phyloP scores from a whole-genome alignment of 92 coral and sea anemone genomes.

The Phenganax marumi region DNA sequence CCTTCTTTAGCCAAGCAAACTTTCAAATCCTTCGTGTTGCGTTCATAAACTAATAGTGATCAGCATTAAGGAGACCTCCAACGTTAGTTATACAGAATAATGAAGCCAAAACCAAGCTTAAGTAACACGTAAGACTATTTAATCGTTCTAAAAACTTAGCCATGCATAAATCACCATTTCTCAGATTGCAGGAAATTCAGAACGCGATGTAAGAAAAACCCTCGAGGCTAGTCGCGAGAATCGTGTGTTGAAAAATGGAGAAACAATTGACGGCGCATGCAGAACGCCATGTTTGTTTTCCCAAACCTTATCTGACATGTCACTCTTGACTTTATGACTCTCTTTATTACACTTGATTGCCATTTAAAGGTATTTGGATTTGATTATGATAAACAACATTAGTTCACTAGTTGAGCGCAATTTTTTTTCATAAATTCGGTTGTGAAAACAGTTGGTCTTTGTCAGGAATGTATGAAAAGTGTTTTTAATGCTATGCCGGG shows the following conservation, averaged over 20 bases:
- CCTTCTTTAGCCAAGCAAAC: too few relatives aligned
- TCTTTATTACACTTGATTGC: neutral
- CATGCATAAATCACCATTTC: neutral
- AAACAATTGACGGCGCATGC: neutral
- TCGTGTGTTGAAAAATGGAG: neutral
- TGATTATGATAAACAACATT: neutral
- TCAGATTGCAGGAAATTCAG: slow-evolving; percentile 7
- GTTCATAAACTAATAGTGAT: too few relatives aligned
- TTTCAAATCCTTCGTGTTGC: too few relatives aligned
- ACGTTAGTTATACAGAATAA: too few relatives aligned
- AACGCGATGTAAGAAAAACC: neutral
- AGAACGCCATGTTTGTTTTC: neutral
- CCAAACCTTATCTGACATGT: neutral
- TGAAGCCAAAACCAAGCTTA: too few relatives aligned
- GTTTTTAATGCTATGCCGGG: too few relatives aligned
- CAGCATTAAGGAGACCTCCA: too few relatives aligned
- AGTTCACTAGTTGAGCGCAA: neutral
- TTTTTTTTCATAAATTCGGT: too few relatives aligned
- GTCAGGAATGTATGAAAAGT: too few relatives aligned
- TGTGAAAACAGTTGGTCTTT: too few relatives aligned
- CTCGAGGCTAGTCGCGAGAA: neutral
- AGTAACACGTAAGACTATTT: too few relatives aligned
- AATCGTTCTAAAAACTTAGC: too few relatives aligned
- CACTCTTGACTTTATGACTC: neutral
- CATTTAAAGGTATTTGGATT: neutral